Percentiles rank a stretch among this genome's conserved stretches.
Evolutionary conservation across 2,797 vertebrate genomes (phyloP).

Genomic region (Vireo griseus): DNA sequence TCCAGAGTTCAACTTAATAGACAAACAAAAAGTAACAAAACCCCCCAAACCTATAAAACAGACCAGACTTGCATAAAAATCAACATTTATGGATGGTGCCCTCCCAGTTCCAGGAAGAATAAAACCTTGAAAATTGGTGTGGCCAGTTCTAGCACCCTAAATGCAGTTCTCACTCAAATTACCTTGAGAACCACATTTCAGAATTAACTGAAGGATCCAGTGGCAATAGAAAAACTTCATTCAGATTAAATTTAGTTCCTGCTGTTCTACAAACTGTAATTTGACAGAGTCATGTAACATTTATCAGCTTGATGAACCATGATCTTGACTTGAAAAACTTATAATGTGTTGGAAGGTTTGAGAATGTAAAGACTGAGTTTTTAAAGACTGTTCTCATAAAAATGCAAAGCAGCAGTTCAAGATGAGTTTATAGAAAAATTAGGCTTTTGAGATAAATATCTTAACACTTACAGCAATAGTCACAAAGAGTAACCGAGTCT

Average conservation of each 20-base stretch:
- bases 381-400: background rate
- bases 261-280: background rate
- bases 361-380: background rate
- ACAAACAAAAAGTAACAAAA: background rate
- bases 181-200: background rate
- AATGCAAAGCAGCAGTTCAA: background rate
- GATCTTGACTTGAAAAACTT: background rate
- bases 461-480: slow-evolving; percentile 19
- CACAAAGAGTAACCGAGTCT: slow-evolving; percentile 7
- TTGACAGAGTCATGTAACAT: background rate
- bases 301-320: background rate
- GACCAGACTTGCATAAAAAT: background rate
- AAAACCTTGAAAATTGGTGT: background rate
- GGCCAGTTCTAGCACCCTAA: background rate
- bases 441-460: slow-evolving; percentile 25
- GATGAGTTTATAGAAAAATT: slow-evolving; percentile 9
- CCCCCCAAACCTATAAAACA: background rate
- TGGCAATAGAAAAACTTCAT: background rate
- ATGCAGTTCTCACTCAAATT: background rate
- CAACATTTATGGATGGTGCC: background rate
- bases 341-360: background rate
- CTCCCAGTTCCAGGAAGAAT: background rate
- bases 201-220: background rate
- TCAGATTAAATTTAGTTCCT: background rate
- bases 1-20: background rate